Conservation (phyloP, 2,113 vertebrate species). For the Epinephelus moara region DNA sequence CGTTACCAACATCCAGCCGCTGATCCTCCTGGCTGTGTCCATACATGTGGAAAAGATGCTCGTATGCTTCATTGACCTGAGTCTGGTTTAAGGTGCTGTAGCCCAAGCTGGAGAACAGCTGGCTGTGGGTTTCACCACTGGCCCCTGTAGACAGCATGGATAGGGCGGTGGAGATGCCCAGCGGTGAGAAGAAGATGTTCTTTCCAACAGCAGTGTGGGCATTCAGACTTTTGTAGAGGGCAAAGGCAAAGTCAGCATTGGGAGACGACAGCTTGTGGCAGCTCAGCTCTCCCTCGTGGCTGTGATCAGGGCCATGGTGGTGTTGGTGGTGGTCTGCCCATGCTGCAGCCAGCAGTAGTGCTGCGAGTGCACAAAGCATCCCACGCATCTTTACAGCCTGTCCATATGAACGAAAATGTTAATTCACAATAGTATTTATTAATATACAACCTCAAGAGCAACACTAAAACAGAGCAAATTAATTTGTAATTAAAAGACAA, state of each 20-base stretch:
- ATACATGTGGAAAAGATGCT: conserved; percentile 77
- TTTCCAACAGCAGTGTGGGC: conserved; percentile 57
- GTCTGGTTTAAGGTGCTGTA: conserved; percentile 62
- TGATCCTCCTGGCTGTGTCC: conserved; percentile 65
- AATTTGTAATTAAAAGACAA: background rate
- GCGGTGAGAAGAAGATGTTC: conserved; percentile 86
- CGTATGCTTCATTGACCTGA: conserved; percentile 74
- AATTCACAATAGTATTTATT: background rate
- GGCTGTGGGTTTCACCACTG: conserved; percentile 65
- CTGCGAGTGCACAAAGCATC: conserved; percentile 73
- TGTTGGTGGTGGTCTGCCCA: conserved; percentile 52
- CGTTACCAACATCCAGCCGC: conserved; percentile 77
- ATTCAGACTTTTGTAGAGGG: conserved; percentile 85
- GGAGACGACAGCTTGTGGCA: conserved; percentile 53
- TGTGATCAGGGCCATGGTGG: no score
- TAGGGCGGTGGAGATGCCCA: conserved; percentile 81
- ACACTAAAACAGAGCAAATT: background rate
- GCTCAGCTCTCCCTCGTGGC: no score
- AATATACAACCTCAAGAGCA: background rate
- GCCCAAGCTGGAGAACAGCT: conserved; percentile 82
- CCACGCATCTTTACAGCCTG: conserved; percentile 79
- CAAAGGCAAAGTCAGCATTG: conserved; percentile 87
- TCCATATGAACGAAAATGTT: background rate
- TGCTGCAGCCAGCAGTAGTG: conserved; percentile 73
- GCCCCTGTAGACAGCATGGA: conserved; percentile 75